phyloP scores from a whole-genome alignment of 1,140 invertebrate genomes.

The Drepana arcuata region DNA sequence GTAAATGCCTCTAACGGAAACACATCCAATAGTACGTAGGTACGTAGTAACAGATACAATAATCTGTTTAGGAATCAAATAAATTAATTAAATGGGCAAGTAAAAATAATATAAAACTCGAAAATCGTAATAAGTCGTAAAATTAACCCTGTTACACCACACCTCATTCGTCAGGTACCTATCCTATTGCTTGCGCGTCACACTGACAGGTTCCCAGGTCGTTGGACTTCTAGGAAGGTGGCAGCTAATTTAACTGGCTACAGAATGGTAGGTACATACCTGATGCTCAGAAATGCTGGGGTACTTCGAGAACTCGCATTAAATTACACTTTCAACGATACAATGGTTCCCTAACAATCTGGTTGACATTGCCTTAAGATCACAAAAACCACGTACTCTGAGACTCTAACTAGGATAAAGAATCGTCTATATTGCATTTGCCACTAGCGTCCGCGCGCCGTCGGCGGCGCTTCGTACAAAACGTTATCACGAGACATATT shows the following conservation, averaged over 20 bases:
- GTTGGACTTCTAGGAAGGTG: too few species aligned
- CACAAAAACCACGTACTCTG: slow-evolving; percentile 39
- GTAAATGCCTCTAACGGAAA: slow-evolving; percentile 35
- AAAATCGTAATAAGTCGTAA: slow-evolving; percentile 8
- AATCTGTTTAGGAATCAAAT: slow-evolving; percentile 19
- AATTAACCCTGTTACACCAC: slow-evolving; percentile 30
- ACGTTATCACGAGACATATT: slow-evolving; percentile 31
- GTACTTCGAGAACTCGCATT: slow-evolving; percentile 40
- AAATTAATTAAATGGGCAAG: slow-evolving; percentile 15
- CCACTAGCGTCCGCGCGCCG: slow-evolving; percentile 24
- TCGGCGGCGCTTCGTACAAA: slow-evolving; percentile 12
- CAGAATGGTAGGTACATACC: slow-evolving; percentile 39
- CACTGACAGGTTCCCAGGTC: too few species aligned
- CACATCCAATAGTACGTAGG: too few species aligned
- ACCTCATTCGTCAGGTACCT: too few species aligned
- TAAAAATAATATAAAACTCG: slow-evolving; percentile 8
- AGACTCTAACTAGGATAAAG: slow-evolving; percentile 23
- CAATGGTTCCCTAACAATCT: slow-evolving; percentile 42
- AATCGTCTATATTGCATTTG: slow-evolving; percentile 33
- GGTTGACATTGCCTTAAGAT: slow-evolving; percentile 42
- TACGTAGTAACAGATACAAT: too few species aligned
- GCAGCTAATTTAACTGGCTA: too few species aligned
- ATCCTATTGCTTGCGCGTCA: too few species aligned
- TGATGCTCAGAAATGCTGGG: slow-evolving; percentile 32
- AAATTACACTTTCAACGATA: slow-evolving; percentile 43